A percentile compares a stretch with the other conserved stretches of the same genome.
Conservation (phyloP, 2,113 vertebrate species). For the Cryptotis parvus region DNA sequence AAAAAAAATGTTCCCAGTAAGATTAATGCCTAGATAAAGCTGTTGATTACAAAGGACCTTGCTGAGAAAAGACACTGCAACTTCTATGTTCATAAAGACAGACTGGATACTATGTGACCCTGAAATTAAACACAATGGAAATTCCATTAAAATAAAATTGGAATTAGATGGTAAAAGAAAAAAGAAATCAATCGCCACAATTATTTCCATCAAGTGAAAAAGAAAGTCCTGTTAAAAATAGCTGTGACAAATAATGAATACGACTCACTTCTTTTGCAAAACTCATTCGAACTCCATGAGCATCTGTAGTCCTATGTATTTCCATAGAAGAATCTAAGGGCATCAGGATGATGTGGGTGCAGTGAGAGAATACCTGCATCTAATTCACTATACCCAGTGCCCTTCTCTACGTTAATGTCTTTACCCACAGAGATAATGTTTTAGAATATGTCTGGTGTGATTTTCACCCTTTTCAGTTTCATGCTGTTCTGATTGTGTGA, state of each 20-base stretch:
- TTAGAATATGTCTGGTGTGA: neutral
- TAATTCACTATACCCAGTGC: neutral
- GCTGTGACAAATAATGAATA: neutral
- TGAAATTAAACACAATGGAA: neutral
- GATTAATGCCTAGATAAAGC: neutral
- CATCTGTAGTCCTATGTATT: neutral
- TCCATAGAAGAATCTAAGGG: accelerated
- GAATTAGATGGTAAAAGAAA: neutral
- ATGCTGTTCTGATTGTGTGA: conserved; percentile 43
- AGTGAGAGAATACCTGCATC: neutral
- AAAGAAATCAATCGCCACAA: neutral
- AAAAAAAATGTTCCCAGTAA: neutral
- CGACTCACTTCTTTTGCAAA: neutral
- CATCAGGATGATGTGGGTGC: neutral
- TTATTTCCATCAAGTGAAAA: conserved; percentile 36
- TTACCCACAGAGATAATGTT: conserved; percentile 37
- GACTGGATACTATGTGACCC: accelerated
- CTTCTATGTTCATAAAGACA: neutral
- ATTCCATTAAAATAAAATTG: neutral
- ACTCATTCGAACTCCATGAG: neutral
- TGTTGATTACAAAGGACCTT: neutral
- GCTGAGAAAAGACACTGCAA: neutral
- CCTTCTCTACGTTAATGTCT: neutral
- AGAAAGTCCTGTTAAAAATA: neutral
- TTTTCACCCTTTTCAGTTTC: conserved; percentile 43